phyloP scores from a whole-genome alignment of 2,797 vertebrate genomes.

The Xerus rutilus region DNA sequence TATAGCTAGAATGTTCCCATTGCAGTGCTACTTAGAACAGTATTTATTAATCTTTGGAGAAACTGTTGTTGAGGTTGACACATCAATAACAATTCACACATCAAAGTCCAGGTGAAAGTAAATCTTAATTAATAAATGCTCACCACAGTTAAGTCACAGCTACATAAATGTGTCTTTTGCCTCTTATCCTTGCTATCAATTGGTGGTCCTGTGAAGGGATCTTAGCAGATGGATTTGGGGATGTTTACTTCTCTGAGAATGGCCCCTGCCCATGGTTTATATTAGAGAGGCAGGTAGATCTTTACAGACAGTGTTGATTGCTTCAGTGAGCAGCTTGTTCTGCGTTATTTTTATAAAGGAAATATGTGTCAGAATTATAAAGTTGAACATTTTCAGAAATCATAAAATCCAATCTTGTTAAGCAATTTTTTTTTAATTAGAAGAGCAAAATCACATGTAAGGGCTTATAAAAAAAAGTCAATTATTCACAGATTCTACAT shows the following conservation, averaged over 20 bases:
- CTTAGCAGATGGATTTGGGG: neutral
- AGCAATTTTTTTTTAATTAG: neutral
- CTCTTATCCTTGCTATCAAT: neutral
- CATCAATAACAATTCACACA: neutral
- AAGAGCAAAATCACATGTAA: too few relatives aligned
- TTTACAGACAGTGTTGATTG: neutral
- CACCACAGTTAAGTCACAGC: neutral
- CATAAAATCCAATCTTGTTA: neutral
- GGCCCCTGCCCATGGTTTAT: neutral
- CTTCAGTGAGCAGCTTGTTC: neutral
- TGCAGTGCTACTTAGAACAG: neutral
- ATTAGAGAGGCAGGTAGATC: neutral
- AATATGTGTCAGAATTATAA: neutral
- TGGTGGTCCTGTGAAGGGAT: slow-evolving; percentile 52
- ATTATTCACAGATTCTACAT: neutral
- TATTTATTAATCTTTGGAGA: neutral
- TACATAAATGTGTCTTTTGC: neutral
- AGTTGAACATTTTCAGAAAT: neutral
- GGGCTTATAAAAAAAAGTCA: neutral
- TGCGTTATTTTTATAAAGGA: neutral
- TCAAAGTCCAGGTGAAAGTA: slow-evolving; percentile 46
- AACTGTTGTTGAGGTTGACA: neutral
- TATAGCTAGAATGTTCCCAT: neutral
- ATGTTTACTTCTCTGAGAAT: slow-evolving; percentile 7
- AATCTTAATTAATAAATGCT: slow-evolving; percentile 9